Conservation (phyloP, 2,797 vertebrate genomes). For the Holocentrus rufus region DNA sequence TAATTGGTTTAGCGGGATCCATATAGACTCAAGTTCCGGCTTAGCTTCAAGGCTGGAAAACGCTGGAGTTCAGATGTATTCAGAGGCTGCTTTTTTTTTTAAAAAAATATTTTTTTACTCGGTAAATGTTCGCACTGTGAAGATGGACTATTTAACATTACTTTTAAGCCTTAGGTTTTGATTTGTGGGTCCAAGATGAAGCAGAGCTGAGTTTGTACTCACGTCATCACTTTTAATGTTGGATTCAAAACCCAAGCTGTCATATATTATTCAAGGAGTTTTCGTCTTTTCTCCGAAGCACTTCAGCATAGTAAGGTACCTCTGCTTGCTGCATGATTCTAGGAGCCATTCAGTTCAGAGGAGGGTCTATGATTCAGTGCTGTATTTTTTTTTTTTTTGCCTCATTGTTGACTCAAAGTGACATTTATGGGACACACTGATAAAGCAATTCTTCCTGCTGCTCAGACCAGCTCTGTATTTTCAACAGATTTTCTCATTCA, state of each 20-base stretch:
- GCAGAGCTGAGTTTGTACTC: slow-evolving; percentile 78
- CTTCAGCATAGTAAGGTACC: slow-evolving; percentile 66
- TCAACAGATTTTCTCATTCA: slow-evolving; percentile 70
- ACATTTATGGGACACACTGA: slow-evolving; percentile 84
- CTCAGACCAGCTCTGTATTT: slow-evolving; percentile 72
- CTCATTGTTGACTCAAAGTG: slow-evolving; percentile 81
- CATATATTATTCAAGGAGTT: slow-evolving; percentile 84
- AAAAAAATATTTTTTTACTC: slow-evolving; percentile 3
- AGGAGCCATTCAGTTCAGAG: slow-evolving; percentile 68
- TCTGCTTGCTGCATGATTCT: slow-evolving; percentile 67
- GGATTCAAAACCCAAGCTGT: slow-evolving; percentile 80
- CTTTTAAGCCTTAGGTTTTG: slow-evolving; percentile 78
- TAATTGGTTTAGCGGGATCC: slow-evolving; percentile 84
- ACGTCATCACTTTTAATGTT: slow-evolving; percentile 84
- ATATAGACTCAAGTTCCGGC: slow-evolving; percentile 74
- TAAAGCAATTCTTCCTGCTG: slow-evolving; percentile 80
- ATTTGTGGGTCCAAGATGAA: slow-evolving; percentile 79
- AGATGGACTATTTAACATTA: slow-evolving; percentile 74
- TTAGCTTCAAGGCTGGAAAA: slow-evolving; percentile 75
- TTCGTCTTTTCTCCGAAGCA: slow-evolving; percentile 75
- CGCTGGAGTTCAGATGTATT: slow-evolving; percentile 65
- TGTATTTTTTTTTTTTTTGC: slow-evolving; percentile 57
- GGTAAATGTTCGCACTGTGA: slow-evolving; percentile 65
- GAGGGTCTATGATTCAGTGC: slow-evolving; percentile 74
- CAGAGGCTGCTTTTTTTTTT: slow-evolving; percentile 55